A percentile compares a stretch with the other conserved stretches of the same genome.
phyloP scores from a whole-genome alignment of 2,888 invertebrate genomes.

The Dichetophora obliterata region DNA sequence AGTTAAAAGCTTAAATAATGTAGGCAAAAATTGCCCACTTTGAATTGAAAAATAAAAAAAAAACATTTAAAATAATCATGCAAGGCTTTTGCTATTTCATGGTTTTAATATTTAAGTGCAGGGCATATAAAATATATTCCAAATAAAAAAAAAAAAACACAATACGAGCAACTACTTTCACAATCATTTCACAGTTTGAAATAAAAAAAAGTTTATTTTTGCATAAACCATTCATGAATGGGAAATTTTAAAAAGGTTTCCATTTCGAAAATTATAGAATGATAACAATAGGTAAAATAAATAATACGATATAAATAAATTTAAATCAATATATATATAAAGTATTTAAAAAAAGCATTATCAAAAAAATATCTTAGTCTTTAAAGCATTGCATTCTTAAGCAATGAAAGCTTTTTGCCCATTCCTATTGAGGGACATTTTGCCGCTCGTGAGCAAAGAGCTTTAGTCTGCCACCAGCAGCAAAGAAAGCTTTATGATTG shows the following conservation, averaged over 20 bases:
- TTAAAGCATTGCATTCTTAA: too few relatives aligned
- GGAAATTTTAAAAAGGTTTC: constrained; percentile 8
- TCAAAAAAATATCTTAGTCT: neutral
- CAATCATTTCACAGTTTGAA: neutral
- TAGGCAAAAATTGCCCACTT: constrained; percentile 10
- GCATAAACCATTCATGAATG: constrained; percentile 49
- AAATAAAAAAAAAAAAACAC: constrained; percentile 38
- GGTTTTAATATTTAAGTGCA: constrained; percentile 9
- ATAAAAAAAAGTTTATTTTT: constrained; percentile 35
- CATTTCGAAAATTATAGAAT: neutral
- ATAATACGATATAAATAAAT: too few relatives aligned
- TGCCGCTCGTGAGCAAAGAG: too few relatives aligned
- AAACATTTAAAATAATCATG: constrained; percentile 20
- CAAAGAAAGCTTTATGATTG: too few relatives aligned
- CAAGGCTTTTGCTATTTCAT: neutral
- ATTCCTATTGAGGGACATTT: too few relatives aligned
- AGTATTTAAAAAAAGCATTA: constrained; percentile 3
- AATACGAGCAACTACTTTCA: constrained; percentile 33
- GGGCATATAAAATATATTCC: constrained; percentile 31
- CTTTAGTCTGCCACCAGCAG: too few relatives aligned
- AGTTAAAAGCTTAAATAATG: constrained; percentile 20
- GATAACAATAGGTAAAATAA: too few relatives aligned
- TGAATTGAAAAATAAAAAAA: constrained; percentile 26
- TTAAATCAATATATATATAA: neutral
- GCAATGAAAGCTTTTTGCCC: too few relatives aligned